phyloP scores from a whole-genome alignment of 2,797 vertebrate species.

The Zalophus californianus region DNA sequence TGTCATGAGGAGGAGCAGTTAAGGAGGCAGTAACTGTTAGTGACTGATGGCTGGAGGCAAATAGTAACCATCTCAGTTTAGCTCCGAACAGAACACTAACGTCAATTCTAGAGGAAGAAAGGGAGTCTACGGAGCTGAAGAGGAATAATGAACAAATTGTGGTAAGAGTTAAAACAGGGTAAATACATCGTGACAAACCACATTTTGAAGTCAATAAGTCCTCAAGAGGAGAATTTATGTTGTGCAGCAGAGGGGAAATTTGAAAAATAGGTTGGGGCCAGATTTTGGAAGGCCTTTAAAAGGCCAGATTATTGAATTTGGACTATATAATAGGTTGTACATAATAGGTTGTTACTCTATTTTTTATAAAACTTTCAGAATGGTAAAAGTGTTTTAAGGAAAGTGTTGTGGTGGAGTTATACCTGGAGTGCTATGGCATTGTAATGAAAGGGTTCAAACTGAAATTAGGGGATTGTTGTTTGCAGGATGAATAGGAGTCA shows the following conservation, averaged over 20 bases:
- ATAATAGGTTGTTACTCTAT: background rate
- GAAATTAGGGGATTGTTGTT: constrained; percentile 23
- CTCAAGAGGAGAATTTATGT: background rate
- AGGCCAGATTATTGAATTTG: background rate
- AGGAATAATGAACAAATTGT: background rate
- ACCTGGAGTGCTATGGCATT: background rate
- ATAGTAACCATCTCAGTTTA: background rate
- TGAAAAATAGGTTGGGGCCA: background rate
- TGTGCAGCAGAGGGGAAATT: background rate
- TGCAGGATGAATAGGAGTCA: background rate
- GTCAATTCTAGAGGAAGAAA: background rate
- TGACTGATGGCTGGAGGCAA: background rate
- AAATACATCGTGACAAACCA: background rate
- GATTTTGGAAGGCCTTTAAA: background rate
- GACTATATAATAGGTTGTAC: background rate
- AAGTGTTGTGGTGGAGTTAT: background rate
- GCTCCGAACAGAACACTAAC: background rate
- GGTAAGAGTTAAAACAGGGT: background rate
- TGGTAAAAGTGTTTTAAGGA: background rate
- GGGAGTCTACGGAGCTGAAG: background rate
- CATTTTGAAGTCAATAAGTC: background rate
- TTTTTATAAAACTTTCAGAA: background rate
- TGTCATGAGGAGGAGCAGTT: background rate
- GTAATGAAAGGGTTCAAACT: background rate
- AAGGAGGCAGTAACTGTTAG: background rate